phyloP scores from a whole-genome alignment of 1,140 invertebrate species.

The Prorops nasuta region DNA sequence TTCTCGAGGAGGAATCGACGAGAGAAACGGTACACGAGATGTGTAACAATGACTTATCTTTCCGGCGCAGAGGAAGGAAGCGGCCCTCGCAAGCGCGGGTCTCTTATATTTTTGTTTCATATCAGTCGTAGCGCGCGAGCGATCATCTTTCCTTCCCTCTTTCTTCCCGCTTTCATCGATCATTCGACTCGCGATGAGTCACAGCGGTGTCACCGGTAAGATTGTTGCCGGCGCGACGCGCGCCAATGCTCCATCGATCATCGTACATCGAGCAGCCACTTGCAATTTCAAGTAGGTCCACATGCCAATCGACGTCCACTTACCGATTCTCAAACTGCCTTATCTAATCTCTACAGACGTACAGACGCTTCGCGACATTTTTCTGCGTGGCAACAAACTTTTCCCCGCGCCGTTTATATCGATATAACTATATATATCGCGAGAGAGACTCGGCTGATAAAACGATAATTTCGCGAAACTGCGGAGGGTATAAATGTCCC shows the following conservation, averaged over 20 bases:
- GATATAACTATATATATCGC: too few species aligned
- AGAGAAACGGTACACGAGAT: slow-evolving; percentile 3
- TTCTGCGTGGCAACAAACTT: too few species aligned
- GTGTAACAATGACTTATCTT: slow-evolving; percentile 31
- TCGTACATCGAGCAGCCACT: slow-evolving; percentile 26
- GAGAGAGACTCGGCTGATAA: too few species aligned
- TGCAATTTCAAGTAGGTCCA: slow-evolving; percentile 30
- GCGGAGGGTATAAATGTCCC: too few species aligned
- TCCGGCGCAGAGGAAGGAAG: slow-evolving; percentile 18
- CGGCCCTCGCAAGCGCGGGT: slow-evolving; percentile 7
- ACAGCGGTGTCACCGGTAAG: slow-evolving; percentile 21
- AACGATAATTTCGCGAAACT: too few species aligned
- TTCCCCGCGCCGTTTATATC: too few species aligned
- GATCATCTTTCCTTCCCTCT: slow-evolving; percentile 9
- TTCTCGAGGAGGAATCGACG: slow-evolving; percentile 14
- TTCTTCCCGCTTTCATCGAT: slow-evolving; percentile 30
- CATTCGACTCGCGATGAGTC: slow-evolving; percentile 32
- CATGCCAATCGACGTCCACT: too few species aligned
- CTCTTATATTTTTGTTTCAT: slow-evolving; percentile 24
- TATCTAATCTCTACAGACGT: background rate
- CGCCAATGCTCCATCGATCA: slow-evolving; percentile 31
- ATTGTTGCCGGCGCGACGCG: slow-evolving; percentile 25
- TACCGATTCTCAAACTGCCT: too few species aligned
- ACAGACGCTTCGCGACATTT: background rate
- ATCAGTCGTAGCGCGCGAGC: too few species aligned